These are phyloP conservation scores for Lydus trimaculatus DNA, from an alignment of 2,888 invertebrate species.

Conservation along the genomic window DNA sequence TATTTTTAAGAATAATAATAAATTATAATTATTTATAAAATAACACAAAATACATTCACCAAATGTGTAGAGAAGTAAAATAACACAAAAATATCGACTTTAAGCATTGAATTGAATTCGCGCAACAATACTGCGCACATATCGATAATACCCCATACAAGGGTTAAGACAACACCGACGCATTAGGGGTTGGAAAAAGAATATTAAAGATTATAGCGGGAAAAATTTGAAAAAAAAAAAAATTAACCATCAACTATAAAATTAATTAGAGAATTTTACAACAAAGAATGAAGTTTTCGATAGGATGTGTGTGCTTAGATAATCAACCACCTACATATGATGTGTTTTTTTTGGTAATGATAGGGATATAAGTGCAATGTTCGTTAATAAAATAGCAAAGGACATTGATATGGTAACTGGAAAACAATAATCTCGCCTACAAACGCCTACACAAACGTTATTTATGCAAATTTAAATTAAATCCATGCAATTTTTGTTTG, in stretches of 20 bases:
- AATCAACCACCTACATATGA: conserved; percentile 26
- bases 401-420: conserved; percentile 29
- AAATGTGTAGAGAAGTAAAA: conserved; percentile 37
- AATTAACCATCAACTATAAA: neutral
- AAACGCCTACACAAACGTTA: conserved; percentile 12
- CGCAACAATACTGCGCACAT: conserved; percentile 57
- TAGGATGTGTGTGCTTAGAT: conserved; percentile 6
- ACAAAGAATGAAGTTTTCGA: neutral
- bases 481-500: too few relatives aligned
- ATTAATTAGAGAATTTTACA: neutral
- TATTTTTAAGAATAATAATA: conserved; percentile 20
- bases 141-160: conserved; percentile 55
- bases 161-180: conserved; percentile 42
- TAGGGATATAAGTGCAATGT: conserved; percentile 22
- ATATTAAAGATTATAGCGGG: conserved; percentile 15
- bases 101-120: conserved; percentile 52
- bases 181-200: conserved; percentile 34
- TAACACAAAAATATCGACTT: conserved; percentile 56
- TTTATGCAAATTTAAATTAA: too few relatives aligned
- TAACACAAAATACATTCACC: conserved; percentile 46
- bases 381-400: conserved; percentile 27
- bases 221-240: conserved; percentile 16
- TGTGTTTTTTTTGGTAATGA: conserved; percentile 6
- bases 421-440: conserved; percentile 20
- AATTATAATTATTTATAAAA: conserved; percentile 23